Evolutionary conservation across 2,888 invertebrate species (phyloP).

Genomic region (Petrolisthes manimaculis): DNA sequence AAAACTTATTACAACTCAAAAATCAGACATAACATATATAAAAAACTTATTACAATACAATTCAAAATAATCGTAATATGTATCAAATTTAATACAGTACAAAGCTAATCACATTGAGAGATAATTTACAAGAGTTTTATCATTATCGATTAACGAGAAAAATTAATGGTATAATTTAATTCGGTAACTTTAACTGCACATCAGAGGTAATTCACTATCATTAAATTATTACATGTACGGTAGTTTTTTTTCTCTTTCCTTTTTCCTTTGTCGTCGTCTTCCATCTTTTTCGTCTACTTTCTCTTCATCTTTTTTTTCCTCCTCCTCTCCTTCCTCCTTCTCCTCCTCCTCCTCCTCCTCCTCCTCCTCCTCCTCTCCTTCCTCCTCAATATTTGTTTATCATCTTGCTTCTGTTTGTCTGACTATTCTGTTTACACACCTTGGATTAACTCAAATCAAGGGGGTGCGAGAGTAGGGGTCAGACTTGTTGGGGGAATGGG

Average conservation of each 20-base stretch:
- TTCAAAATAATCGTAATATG: background rate
- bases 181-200: no score
- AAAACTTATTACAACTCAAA: background rate
- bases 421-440: background rate
- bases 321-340: background rate
- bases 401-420: background rate
- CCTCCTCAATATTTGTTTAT: constrained; percentile 3
- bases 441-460: no score
- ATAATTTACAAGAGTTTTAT: no score
- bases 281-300: background rate
- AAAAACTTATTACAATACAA: background rate
- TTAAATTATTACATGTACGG: no score
- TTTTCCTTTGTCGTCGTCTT: background rate
- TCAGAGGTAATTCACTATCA: no score
- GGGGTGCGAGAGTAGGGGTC: no score
- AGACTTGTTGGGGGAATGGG: no score
- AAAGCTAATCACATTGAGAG: no score
- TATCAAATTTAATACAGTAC: no score
- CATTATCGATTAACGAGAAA: no score
- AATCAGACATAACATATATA: background rate
- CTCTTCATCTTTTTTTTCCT: background rate
- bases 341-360: background rate
- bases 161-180: no score
- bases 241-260: background rate
- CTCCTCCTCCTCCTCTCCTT: background rate